phyloP scores from a whole-genome alignment of 2,888 invertebrate species.

The Ellobium chinense region DNA sequence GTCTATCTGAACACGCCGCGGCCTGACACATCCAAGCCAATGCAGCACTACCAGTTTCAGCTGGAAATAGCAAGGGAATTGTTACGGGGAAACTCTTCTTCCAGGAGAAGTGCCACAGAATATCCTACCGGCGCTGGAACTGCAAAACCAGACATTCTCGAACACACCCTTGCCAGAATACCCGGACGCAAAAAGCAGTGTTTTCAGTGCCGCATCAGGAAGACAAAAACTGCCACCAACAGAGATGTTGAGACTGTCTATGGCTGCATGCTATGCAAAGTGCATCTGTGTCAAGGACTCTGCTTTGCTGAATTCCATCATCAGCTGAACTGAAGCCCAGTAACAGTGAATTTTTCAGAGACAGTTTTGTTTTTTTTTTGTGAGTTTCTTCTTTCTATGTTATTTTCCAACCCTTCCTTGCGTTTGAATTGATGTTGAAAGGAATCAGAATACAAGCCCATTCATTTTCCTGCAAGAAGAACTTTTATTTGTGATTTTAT shows the following conservation, averaged over 20 bases:
- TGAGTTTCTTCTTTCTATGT: too few species aligned
- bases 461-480: too few species aligned
- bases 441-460: too few species aligned
- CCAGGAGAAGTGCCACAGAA: background rate
- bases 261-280: constrained; percentile 30
- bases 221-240: background rate
- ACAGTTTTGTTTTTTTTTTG: too few species aligned
- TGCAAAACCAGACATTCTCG: background rate
- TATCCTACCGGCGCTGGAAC: background rate
- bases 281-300: constrained; percentile 20
- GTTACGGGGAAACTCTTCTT: background rate
- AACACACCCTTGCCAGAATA: background rate
- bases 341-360: too few species aligned
- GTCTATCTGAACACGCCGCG: background rate
- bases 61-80: background rate
- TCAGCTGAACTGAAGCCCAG: too few species aligned
- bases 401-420: too few species aligned
- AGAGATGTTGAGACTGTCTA: constrained; percentile 17
- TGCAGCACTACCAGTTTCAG: background rate
- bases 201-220: background rate
- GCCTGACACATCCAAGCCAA: background rate
- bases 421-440: too few species aligned
- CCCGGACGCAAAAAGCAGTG: constrained; percentile 14
- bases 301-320: constrained; percentile 33
- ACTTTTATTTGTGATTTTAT: too few species aligned